These are phyloP conservation scores for Brachynemurus nebulosus DNA, from an alignment of 2,888 invertebrate species.

Conservation along the genomic window DNA sequence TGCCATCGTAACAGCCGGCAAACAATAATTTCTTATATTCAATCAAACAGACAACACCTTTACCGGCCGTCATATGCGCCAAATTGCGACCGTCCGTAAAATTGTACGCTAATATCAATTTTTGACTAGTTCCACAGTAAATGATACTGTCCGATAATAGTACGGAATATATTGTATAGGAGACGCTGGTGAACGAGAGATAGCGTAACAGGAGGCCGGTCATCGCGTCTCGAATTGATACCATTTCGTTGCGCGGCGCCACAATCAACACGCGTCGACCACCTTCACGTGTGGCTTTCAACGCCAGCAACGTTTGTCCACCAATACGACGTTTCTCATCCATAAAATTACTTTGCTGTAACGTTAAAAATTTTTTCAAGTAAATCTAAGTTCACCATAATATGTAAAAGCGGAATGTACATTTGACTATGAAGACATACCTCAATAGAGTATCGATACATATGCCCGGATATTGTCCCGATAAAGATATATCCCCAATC, in stretches of 20 bases:
- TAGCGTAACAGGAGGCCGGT: slow-evolving; percentile 53
- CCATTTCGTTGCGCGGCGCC: slow-evolving; percentile 52
- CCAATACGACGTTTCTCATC: slow-evolving; percentile 44
- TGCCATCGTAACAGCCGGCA: slow-evolving; percentile 68
- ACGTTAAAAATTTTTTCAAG: no score
- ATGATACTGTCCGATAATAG: slow-evolving; percentile 51
- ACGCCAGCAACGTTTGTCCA: slow-evolving; percentile 49
- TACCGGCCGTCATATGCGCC: slow-evolving; percentile 46
- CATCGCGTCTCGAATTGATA: slow-evolving; percentile 57
- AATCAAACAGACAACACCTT: slow-evolving; percentile 59
- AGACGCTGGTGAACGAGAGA: slow-evolving; percentile 38
- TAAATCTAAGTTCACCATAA: no score
- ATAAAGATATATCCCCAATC: slow-evolving; percentile 59
- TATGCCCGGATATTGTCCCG: slow-evolving; percentile 56
- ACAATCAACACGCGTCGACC: slow-evolving; percentile 53
- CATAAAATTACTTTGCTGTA: slow-evolving; percentile 42
- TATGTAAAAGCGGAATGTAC: no score
- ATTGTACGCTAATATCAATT: slow-evolving; percentile 58
- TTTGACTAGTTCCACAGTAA: slow-evolving; percentile 63
- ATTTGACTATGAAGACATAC: slow-evolving; percentile 29
- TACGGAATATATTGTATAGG: slow-evolving; percentile 53
- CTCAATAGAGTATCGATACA: slow-evolving; percentile 53
- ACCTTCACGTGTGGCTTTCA: slow-evolving; percentile 61
- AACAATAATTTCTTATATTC: slow-evolving; percentile 45
- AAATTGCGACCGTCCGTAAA: slow-evolving; percentile 52